Evolutionary conservation across 2,113 vertebrate genomes (phyloP).

Genomic region (Cervus canadensis): DNA sequence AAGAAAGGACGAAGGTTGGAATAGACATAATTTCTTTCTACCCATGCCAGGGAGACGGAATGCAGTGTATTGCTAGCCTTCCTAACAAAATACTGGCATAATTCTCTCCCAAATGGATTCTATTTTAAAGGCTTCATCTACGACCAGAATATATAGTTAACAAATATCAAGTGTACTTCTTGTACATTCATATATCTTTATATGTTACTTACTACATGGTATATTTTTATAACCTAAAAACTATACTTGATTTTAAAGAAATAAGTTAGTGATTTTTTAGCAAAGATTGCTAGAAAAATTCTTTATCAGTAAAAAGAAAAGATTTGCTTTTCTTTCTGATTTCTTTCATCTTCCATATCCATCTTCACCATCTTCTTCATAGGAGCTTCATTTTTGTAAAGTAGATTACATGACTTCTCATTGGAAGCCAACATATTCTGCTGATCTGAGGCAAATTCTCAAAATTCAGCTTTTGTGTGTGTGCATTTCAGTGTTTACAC

Average conservation of each 20-base stretch:
- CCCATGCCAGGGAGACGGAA: background rate
- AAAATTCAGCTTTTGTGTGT: background rate
- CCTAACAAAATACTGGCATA: background rate
- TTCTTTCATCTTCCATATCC: background rate
- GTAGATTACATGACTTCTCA: background rate
- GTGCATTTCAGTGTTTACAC: slow-evolving; percentile 14
- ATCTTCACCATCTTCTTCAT: background rate
- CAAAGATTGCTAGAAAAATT: background rate
- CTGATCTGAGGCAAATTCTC: background rate
- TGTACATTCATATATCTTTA: background rate
- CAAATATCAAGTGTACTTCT: background rate
- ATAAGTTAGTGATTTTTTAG: background rate
- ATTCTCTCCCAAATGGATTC: background rate
- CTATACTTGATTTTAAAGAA: background rate
- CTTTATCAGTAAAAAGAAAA: background rate
- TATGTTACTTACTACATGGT: background rate
- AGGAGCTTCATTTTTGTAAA: background rate
- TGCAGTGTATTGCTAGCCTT: background rate
- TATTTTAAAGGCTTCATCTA: background rate
- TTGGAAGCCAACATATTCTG: background rate
- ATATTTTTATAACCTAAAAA: background rate
- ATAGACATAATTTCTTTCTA: background rate
- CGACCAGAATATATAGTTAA: background rate
- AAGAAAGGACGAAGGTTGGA: background rate
- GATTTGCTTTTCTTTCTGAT: background rate